Evolutionary conservation across 1,140 invertebrate genomes (phyloP).

Genomic region (Drosophila punjabiensis): DNA sequence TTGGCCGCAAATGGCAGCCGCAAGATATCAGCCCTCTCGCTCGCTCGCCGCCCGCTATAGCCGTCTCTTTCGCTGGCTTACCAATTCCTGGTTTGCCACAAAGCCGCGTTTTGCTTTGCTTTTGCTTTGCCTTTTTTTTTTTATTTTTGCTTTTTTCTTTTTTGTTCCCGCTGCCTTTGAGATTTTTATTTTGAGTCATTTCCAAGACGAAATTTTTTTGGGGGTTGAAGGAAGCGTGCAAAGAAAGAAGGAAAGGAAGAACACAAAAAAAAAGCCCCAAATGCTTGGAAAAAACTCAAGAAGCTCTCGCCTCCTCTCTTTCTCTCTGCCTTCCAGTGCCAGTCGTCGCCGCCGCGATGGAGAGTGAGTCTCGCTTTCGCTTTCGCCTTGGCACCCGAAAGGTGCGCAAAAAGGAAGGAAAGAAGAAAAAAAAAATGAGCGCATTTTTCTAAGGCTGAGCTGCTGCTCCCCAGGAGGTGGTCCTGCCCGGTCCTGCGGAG

Average conservation of each 20-base stretch:
- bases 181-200: constrained; percentile 67
- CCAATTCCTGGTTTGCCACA: constrained; percentile 75
- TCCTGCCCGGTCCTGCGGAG: constrained; percentile 7
- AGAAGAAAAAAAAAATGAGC: constrained; percentile 64
- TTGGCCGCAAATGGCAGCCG: constrained; percentile 84
- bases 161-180: constrained; percentile 26
- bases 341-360: not conserved
- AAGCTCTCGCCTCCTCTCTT: constrained; percentile 21
- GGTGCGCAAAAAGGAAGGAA: constrained; percentile 53
- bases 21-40: constrained; percentile 71
- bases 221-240: constrained; percentile 49
- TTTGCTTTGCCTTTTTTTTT: constrained; percentile 19
- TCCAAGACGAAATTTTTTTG: constrained; percentile 63
- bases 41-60: constrained; percentile 15
- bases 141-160: constrained; percentile 1
- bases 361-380: constrained; percentile 19
- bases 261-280: constrained; percentile 2
- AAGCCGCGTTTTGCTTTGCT: constrained; percentile 63
- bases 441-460: constrained; percentile 60
- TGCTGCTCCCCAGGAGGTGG: constrained; percentile 2
- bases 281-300: constrained; percentile 46
- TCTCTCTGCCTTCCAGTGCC: constrained; percentile 19
- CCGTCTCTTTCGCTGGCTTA: constrained; percentile 30
- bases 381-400: constrained; percentile 31
- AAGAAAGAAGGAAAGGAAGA: not conserved